These are phyloP conservation scores for Nasonia longicornis DNA, from an alignment of 1,140 invertebrate genomes.

Conservation along the genomic window DNA sequence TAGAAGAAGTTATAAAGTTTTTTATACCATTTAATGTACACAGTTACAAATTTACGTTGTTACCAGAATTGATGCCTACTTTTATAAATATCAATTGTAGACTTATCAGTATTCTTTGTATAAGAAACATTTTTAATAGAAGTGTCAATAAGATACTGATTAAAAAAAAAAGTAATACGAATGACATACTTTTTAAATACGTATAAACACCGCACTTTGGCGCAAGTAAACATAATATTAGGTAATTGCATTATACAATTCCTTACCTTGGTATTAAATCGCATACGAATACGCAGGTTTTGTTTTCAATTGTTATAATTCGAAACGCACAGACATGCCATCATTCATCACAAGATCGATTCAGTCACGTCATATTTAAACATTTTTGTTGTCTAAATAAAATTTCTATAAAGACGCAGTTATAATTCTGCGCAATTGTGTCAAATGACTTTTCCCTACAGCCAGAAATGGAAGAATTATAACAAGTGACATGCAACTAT, in stretches of 20 bases:
- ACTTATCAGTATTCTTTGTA: neutral
- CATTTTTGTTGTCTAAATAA: conserved; percentile 23
- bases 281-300: conserved; percentile 18
- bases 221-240: conserved; percentile 27
- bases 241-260: conserved; percentile 17
- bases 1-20: neutral
- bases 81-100: neutral
- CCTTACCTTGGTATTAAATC: conserved; percentile 31
- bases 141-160: conserved; percentile 28
- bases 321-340: conserved; percentile 48
- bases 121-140: conserved; percentile 2
- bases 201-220: conserved; percentile 35
- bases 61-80: neutral
- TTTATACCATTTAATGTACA: conserved; percentile 2
- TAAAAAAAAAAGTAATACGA: neutral
- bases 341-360: conserved; percentile 47
- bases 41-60: conserved; percentile 1
- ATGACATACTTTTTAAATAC: conserved; percentile 9
- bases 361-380: conserved; percentile 22
- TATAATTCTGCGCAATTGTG: conserved; percentile 25
- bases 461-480: conserved; percentile 44
- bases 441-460: conserved; percentile 32
- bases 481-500: conserved; percentile 46
- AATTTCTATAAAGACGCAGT: conserved; percentile 31
- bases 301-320: conserved; percentile 43